Percentiles rank a stretch among this genome's conserved stretches.
Evolutionary conservation across 2,113 vertebrate species (phyloP).

Genomic region (Lichenostomus cassidix): DNA sequence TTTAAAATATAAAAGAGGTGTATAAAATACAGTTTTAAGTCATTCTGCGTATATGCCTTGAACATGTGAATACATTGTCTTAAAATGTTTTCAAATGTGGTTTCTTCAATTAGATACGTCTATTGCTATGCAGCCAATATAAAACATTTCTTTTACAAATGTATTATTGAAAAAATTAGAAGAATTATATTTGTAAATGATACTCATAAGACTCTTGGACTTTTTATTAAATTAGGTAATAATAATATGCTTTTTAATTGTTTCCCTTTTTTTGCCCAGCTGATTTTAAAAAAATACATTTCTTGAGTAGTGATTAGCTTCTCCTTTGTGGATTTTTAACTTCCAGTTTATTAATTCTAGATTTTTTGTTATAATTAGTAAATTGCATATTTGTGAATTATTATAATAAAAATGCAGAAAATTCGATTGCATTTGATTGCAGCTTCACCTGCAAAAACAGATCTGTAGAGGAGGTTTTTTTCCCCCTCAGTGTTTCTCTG

Average conservation of each 20-base stretch:
- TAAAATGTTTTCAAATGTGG: neutral
- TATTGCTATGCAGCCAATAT: neutral
- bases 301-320: neutral
- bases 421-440: neutral
- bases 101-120: neutral
- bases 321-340: neutral
- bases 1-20: neutral
- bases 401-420: neutral
- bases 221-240: neutral
- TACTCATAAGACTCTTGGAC: neutral
- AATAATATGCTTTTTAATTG: neutral
- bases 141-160: neutral
- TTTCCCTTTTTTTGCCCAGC: neutral
- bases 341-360: constrained; percentile 22
- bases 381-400: neutral
- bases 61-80: neutral
- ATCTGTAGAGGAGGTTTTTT: neutral
- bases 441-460: neutral
- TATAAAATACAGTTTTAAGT: neutral
- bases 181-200: neutral
- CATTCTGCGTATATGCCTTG: neutral
- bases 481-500: neutral
- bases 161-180: neutral
- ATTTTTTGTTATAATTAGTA: constrained; percentile 15
- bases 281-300: neutral